Evolutionary conservation across 2,888 invertebrate species (phyloP), one percentile per base, ranked within the genome.

Genomic region (Epistrophe grossulariae): DNA sequence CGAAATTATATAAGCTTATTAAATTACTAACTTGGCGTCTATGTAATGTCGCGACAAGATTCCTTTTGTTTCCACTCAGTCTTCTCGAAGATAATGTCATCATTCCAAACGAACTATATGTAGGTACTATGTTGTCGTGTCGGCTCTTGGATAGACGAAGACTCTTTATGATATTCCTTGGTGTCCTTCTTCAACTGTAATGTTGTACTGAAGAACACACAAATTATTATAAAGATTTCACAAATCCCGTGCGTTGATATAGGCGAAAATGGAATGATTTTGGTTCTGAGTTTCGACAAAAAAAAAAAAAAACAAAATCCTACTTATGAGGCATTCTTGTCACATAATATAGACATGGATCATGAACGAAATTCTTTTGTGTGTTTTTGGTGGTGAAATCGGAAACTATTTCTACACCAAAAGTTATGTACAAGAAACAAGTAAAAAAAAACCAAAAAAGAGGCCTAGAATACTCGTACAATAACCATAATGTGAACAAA

Each of bases 21-120:
- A 80, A 80, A 84, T 84, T 80, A 84, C 80, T 24, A 68, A 62
- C 72, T 66, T 77, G 84, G 84, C 84, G 77, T 73, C 80, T 60
- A 68, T 60, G 52, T 52, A 60, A 57, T 68, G 80, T 73, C 80
- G 77, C 80, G 77, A 80, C 84, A 62, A 72, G 60, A 60, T 78
- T 77, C 62, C 59, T 62, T 79, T 79, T 77, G 11, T 57, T 71
- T 50, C 13, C 52, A 70, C 48, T 68, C 13, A 40, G 28, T 70
- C 55, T 55, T 55, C 40, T 15, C 11, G 10, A 8, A 59, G 57
- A 77, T 71, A 72, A 76, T 71, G 66, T 40, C 79, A 79, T 79
- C 71, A 76, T 64, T 52, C 45, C 31, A 38, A 55, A 64, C 64
- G 74, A 79, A 74, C 40, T 60, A 40, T 7, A n/a, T n/a, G n/a